A percentile compares a stretch with the other conserved stretches of the same genome.
Conservation (phyloP, 1,140 invertebrate species). For the Heliconius himera region DNA sequence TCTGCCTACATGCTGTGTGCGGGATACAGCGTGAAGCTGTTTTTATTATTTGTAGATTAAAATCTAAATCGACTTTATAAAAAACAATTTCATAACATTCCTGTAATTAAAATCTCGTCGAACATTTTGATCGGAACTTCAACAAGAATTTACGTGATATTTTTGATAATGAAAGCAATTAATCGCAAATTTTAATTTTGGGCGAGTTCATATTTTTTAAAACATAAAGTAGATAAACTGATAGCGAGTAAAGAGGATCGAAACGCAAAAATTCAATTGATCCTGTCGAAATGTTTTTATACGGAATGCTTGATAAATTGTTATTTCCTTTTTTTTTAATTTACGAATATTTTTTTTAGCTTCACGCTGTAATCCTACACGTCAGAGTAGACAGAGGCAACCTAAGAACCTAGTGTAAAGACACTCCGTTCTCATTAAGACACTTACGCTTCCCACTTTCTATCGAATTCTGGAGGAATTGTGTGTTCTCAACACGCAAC, state of each 20-base stretch:
- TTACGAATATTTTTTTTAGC: no score
- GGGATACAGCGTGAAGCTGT: no score
- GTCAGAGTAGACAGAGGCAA: no score
- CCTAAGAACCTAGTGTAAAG: no score
- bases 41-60: constrained; percentile 22
- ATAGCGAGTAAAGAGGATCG: background rate
- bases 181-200: constrained; percentile 23
- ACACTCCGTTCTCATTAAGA: no score
- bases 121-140: constrained; percentile 61
- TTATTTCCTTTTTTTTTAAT: no score
- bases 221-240: background rate
- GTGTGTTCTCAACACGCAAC: no score
- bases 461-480: no score
- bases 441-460: no score
- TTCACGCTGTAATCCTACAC: no score
- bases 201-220: background rate
- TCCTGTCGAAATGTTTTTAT: background rate
- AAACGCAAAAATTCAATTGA: background rate
- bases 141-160: constrained; percentile 54
- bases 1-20: no score
- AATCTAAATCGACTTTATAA: constrained; percentile 65
- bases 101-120: constrained; percentile 70
- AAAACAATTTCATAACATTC: constrained; percentile 69
- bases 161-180: constrained; percentile 52
- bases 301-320: constrained; percentile 1